A percentile compares a stretch with the other conserved stretches of the same genome.
These are phyloP conservation scores for Scolopax bukidnonensis DNA, from an alignment of 2,797 vertebrate genomes.

Conservation along the genomic window DNA sequence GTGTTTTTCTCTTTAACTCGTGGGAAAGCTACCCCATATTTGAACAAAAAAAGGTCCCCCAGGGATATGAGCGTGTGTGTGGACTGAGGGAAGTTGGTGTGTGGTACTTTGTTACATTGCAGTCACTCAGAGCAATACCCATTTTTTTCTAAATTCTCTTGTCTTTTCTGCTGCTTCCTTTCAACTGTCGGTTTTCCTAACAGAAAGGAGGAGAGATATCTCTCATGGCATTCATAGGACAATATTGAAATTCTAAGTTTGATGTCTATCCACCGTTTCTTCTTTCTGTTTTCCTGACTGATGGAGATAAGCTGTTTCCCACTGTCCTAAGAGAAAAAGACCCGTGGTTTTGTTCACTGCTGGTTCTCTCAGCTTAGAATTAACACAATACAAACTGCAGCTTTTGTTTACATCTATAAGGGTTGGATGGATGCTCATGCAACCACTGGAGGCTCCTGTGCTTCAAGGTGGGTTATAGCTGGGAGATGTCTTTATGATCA, in stretches of 20 bases:
- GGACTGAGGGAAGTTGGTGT: not conserved
- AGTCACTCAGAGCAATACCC: not conserved
- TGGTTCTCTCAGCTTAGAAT: not conserved
- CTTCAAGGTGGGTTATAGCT: not conserved
- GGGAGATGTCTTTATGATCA: not conserved
- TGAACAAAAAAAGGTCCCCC: not conserved
- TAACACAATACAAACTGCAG: not conserved
- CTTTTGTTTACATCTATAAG: not conserved
- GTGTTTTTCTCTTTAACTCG: not conserved
- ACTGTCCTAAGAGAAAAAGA: not conserved
- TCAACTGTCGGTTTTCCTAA: not conserved
- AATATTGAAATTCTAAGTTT: not conserved
- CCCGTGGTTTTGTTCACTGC: rapidly evolving
- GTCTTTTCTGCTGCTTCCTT: not conserved
- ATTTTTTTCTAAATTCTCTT: not conserved
- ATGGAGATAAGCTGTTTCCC: not conserved
- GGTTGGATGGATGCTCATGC: not conserved
- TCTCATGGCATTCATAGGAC: not conserved
- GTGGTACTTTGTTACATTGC: not conserved
- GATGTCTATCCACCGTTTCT: not conserved
- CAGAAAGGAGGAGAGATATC: not conserved
- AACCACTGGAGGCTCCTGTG: not conserved
- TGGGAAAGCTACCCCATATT: not conserved
- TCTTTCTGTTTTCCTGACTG: not conserved
- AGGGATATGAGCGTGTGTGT: not conserved